Evolutionary conservation across 1,140 invertebrate species (phyloP), one percentile per base, ranked within the genome.

Genomic region (Ceratoteleas bidentatus): DNA sequence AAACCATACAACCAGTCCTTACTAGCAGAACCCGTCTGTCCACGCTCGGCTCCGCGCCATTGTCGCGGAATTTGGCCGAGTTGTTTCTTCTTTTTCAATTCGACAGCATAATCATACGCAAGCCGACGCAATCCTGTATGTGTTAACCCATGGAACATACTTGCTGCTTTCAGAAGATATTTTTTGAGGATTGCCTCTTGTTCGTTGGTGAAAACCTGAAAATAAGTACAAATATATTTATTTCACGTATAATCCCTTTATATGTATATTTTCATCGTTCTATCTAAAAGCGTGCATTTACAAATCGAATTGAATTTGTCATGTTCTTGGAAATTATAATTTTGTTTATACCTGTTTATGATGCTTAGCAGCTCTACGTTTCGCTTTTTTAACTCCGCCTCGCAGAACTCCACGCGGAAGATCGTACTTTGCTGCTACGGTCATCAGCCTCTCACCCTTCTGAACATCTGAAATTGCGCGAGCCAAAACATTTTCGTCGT

Each of bases 1-100:
- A 90, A 90, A 49, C 43, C 13, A 10, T 43, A 61, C 45, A 77
- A 14, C 74, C 64, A 77, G 13, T 77, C 74, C 52, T 34, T 43
- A 50, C 43, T 36, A 61, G 45, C 58, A 45, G 16, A 45, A 40
- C 56, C 56, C 10, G n/a, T 34, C n/a, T 58, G 56, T 9, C 7
- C 40, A 45, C 34, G 38, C 13, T 45, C 5, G 6, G 8, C 11
- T 32, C 56, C 56, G 13, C n/a, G 32, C 56, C 56, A 58, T 6
- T 34, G 43, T 58, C 11, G 13, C 14, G 56, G 40, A 45, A 58
- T 58, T 43, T 13, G 14, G 36, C 2, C 9, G 36, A 58, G 43
- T 13, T 24, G 40, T 45, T 58, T 43, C 24, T 13, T 40, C 45
- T 45, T 58, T 45, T 45, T 58, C 52, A 58, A 58, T 58, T 0